A percentile compares a stretch with the other conserved stretches of the same genome.
phyloP scores from a whole-genome alignment of 1,140 invertebrate genomes.

The Drosophila tsacasi region DNA sequence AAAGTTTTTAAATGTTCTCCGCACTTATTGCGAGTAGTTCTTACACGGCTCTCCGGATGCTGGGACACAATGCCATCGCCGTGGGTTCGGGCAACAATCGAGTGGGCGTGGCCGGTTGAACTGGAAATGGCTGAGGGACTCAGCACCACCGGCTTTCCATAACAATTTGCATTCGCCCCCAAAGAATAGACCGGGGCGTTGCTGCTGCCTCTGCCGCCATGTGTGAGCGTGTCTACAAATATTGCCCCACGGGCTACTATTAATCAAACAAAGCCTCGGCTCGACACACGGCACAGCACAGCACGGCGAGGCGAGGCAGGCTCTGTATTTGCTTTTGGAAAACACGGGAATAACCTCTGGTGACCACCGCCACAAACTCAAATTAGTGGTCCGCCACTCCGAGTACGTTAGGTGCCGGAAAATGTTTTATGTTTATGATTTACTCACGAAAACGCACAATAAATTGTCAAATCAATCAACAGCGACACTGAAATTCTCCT shows the following conservation, averaged over 20 bases:
- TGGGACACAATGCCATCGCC: slow-evolving; percentile 29
- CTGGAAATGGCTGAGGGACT: slow-evolving; percentile 6
- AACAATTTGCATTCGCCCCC: slow-evolving; percentile 45
- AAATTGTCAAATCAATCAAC: slow-evolving; percentile 3
- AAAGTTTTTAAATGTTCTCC: slow-evolving; percentile 62
- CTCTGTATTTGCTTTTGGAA: slow-evolving; percentile 38
- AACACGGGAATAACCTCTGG: slow-evolving; percentile 44
- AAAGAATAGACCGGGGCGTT: slow-evolving; percentile 30
- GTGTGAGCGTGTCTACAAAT: slow-evolving; percentile 48
- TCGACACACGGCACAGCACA: slow-evolving; percentile 8
- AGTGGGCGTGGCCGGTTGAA: slow-evolving; percentile 12
- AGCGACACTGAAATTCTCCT: not conserved
- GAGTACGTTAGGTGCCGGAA: slow-evolving; percentile 6
- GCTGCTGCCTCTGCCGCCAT: slow-evolving; percentile 10
- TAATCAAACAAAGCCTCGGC: slow-evolving; percentile 49
- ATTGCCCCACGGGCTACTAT: slow-evolving; percentile 51
- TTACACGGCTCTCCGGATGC: slow-evolving; percentile 26
- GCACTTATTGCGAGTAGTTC: slow-evolving; percentile 45
- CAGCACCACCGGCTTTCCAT: slow-evolving; percentile 3
- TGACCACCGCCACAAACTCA: slow-evolving; percentile 31
- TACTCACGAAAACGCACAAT: not conserved
- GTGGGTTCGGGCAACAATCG: slow-evolving; percentile 26
- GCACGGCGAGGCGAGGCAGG: not conserved
- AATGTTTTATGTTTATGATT: slow-evolving; percentile 16
- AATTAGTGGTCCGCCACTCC: slow-evolving; percentile 32